These are phyloP conservation scores for Epinotia ramella DNA, from an alignment of 2,888 invertebrate species.

Conservation along the genomic window DNA sequence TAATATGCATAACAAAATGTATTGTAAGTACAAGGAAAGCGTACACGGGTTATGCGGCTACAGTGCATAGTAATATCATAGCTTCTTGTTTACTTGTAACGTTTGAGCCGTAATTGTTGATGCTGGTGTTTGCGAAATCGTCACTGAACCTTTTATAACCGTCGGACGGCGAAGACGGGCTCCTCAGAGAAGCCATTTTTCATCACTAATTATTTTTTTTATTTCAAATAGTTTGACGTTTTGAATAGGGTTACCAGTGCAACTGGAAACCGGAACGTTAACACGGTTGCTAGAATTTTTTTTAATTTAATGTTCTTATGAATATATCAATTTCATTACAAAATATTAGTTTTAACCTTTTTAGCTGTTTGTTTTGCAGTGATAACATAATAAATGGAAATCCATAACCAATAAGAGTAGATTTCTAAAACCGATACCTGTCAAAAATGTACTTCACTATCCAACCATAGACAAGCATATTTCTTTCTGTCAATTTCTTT, in stretches of 20 bases:
- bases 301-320: background rate
- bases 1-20: slow-evolving; percentile 76
- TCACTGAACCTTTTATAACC: slow-evolving; percentile 88
- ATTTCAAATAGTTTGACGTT: slow-evolving; percentile 44
- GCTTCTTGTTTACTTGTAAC: slow-evolving; percentile 84
- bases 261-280: background rate
- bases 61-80: slow-evolving; percentile 77
- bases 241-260: slow-evolving; percentile 6
- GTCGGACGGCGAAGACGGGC: slow-evolving; percentile 86
- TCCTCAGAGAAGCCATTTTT: slow-evolving; percentile 84
- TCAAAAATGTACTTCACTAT: slow-evolving; percentile 50
- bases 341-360: too few species aligned
- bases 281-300: background rate
- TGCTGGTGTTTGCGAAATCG: slow-evolving; percentile 84
- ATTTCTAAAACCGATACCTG: slow-evolving; percentile 46
- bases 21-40: slow-evolving; percentile 80
- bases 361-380: too few species aligned
- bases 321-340: background rate
- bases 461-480: slow-evolving; percentile 58
- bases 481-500: slow-evolving; percentile 69
- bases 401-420: slow-evolving; percentile 44
- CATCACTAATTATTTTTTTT: slow-evolving; percentile 66
- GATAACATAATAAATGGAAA: background rate
- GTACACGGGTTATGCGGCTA: slow-evolving; percentile 76
- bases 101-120: slow-evolving; percentile 87